phyloP scores from a whole-genome alignment of 2,113 vertebrate genomes.

The Myodes glareolus region DNA sequence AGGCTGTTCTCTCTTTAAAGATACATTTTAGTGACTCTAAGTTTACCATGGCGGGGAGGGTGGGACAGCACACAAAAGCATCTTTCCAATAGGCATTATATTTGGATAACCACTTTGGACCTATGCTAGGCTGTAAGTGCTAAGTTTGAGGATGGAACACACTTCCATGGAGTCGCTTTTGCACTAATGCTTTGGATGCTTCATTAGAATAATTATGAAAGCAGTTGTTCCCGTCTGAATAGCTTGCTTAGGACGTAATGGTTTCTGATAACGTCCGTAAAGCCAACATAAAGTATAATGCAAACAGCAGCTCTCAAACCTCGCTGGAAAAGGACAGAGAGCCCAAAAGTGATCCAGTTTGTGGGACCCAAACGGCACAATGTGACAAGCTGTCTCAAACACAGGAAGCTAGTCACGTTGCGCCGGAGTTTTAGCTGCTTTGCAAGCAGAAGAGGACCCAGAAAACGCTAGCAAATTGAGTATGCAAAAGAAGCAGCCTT shows the following conservation, averaged over 20 bases:
- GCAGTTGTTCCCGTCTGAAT: slow-evolving; percentile 61
- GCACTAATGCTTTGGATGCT: slow-evolving; percentile 55
- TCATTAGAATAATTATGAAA: slow-evolving; percentile 58
- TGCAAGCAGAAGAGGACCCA: slow-evolving; percentile 71
- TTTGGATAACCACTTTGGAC: slow-evolving; percentile 17
- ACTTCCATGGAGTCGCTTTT: slow-evolving; percentile 52
- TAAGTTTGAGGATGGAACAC: slow-evolving; percentile 65
- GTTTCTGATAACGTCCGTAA: slow-evolving; percentile 55
- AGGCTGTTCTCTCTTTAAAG: slow-evolving; percentile 45
- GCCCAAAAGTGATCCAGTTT: not conserved
- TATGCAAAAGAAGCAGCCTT: slow-evolving; percentile 67
- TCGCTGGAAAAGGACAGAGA: not conserved
- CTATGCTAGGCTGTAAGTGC: not conserved
- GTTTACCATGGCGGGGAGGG: slow-evolving; percentile 46
- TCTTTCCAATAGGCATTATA: not conserved
- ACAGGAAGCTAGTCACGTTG: not conserved
- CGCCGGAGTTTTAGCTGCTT: slow-evolving; percentile 77
- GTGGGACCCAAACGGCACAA: not conserved
- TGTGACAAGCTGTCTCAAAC: slow-evolving; percentile 14
- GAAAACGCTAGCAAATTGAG: slow-evolving; percentile 75
- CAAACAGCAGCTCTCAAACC: slow-evolving; percentile 49
- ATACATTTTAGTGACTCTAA: slow-evolving; percentile 52
- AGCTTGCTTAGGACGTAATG: slow-evolving; percentile 69
- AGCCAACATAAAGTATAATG: slow-evolving; percentile 27
- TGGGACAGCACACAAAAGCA: too few species aligned